phyloP scores from a whole-genome alignment of 2,888 invertebrate genomes.

The Nymphalis c-album region DNA sequence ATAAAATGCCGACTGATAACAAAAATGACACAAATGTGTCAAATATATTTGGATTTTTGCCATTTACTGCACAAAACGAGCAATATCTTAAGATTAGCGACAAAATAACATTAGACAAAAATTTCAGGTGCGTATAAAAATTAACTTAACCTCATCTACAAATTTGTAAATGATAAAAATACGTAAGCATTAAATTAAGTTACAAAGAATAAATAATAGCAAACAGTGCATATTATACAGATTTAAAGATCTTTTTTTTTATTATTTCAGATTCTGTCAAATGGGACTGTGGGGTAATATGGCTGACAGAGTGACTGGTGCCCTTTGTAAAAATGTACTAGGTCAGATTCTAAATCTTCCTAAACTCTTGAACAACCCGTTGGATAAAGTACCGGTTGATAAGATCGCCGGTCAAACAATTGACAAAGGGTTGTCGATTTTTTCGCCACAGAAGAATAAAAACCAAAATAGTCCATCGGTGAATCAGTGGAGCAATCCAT shows the following conservation, averaged over 20 bases:
- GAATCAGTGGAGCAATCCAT: slow-evolving; percentile 32
- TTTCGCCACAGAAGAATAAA: background rate
- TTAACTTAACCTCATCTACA: background rate
- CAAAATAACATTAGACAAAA: slow-evolving; percentile 57
- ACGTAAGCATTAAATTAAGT: too few relatives aligned
- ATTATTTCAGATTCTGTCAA: slow-evolving; percentile 81
- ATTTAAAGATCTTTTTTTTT: too few relatives aligned
- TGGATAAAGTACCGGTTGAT: slow-evolving; percentile 9
- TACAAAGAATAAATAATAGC: too few relatives aligned
- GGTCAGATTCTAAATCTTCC: slow-evolving; percentile 57
- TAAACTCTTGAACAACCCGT: slow-evolving; percentile 40
- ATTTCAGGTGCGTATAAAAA: slow-evolving; percentile 60
- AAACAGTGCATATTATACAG: too few relatives aligned
- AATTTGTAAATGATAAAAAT: too few relatives aligned
- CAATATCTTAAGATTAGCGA: slow-evolving; percentile 64
- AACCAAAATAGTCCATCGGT: slow-evolving; percentile 14
- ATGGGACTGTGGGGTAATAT: slow-evolving; percentile 86
- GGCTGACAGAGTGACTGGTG: slow-evolving; percentile 78
- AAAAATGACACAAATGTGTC: slow-evolving; percentile 39
- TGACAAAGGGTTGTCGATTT: background rate
- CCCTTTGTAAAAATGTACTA: slow-evolving; percentile 75
- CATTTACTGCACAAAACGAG: slow-evolving; percentile 57
- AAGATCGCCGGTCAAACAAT: background rate
- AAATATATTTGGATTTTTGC: slow-evolving; percentile 47
- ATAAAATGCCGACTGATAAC: slow-evolving; percentile 52